Percentiles rank a stretch among this genome's conserved stretches.
These are phyloP conservation scores for Acanthoscelides obtectus DNA, from an alignment of 2,888 invertebrate genomes.

Conservation along the genomic window DNA sequence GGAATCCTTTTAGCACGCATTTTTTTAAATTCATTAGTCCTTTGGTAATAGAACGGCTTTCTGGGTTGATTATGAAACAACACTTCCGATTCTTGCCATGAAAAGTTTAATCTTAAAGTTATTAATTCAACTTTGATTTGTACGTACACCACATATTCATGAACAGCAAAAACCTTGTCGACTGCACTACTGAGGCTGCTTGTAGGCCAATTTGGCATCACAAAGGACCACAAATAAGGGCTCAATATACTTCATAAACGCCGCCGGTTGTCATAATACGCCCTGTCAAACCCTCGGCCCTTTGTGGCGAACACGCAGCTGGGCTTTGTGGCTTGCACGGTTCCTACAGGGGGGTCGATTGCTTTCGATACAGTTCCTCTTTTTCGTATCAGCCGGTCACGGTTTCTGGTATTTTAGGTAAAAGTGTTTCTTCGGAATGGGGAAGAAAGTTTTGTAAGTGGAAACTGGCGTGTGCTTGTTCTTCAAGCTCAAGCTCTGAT, in stretches of 20 bases:
- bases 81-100: too few species aligned
- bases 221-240: neutral
- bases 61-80: too few species aligned
- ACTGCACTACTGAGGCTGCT: neutral
- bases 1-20: too few species aligned
- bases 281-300: neutral
- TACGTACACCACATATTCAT: too few species aligned
- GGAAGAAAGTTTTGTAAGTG: neutral
- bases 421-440: neutral
- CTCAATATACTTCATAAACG: neutral
- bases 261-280: neutral
- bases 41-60: too few species aligned
- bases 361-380: neutral
- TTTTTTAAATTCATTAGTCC: too few species aligned
- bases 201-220: neutral
- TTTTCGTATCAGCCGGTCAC: neutral
- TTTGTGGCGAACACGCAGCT: neutral
- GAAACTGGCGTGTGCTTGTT: neutral
- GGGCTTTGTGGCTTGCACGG: neutral
- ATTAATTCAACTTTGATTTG: too few species aligned
- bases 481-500: too few species aligned
- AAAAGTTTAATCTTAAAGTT: too few species aligned
- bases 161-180: too few species aligned
- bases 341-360: neutral
- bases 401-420: neutral